These are phyloP conservation scores for Drosophila falleni DNA, from an alignment of 2,888 invertebrate species.

Conservation along the genomic window DNA sequence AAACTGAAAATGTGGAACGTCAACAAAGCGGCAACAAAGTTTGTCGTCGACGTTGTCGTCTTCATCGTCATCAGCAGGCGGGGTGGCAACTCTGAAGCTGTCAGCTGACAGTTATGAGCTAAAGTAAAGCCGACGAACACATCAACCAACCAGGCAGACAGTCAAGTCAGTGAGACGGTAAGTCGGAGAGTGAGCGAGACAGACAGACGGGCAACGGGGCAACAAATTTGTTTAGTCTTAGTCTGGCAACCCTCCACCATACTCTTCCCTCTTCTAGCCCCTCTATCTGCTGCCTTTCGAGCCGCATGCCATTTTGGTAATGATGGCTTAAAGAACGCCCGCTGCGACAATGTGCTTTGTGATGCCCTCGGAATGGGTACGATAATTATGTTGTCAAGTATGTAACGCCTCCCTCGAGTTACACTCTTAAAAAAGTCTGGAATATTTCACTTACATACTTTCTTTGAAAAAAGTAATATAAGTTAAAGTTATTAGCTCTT, in stretches of 20 bases:
- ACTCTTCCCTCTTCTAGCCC: not conserved
- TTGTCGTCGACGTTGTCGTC: slow-evolving; percentile 42
- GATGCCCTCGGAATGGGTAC: slow-evolving; percentile 18
- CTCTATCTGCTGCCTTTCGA: not conserved
- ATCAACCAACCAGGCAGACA: slow-evolving; percentile 52
- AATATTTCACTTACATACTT: too few relatives aligned
- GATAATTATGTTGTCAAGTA: slow-evolving; percentile 10
- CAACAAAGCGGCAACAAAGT: slow-evolving; percentile 60
- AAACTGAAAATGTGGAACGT: slow-evolving; percentile 45
- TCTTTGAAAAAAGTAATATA: too few relatives aligned
- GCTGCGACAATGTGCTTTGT: slow-evolving; percentile 73
- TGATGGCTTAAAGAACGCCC: slow-evolving; percentile 78
- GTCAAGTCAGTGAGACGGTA: not conserved
- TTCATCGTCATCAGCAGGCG: slow-evolving; percentile 18
- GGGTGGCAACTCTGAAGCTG: slow-evolving; percentile 67
- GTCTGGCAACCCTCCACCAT: slow-evolving; percentile 40
- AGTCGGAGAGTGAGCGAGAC: too few relatives aligned
- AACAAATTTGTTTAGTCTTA: slow-evolving; percentile 79
- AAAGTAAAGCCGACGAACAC: slow-evolving; percentile 80
- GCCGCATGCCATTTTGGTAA: slow-evolving; percentile 74
- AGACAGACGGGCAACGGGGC: slow-evolving; percentile 42
- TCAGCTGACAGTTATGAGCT: slow-evolving; percentile 79
- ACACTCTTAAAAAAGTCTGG: not conserved
- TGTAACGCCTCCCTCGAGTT: not conserved
- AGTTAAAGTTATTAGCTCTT: too few relatives aligned